phyloP scores from a whole-genome alignment of 1,140 invertebrate species.

The Sminthurinus signatus region DNA sequence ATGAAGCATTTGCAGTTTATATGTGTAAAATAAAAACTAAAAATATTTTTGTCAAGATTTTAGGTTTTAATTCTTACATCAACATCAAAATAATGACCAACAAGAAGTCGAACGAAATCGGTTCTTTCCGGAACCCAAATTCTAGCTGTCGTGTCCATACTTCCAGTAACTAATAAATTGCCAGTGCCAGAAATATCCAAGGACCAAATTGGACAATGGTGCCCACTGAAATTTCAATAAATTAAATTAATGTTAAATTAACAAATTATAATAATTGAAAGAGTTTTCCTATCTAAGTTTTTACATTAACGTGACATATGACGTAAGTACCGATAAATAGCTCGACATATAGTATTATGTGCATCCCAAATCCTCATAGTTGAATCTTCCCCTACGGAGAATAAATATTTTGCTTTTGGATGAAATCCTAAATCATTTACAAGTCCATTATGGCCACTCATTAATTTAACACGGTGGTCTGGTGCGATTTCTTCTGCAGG shows the following conservation, averaged over 20 bases:
- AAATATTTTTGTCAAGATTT: neutral
- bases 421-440: conserved; percentile 37
- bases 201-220: conserved; percentile 42
- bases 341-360: conserved; percentile 53
- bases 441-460: conserved; percentile 32
- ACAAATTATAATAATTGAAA: conserved; percentile 6
- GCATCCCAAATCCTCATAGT: conserved; percentile 66
- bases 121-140: conserved; percentile 76
- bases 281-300: conserved; percentile 12
- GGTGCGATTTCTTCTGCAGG: conserved; percentile 7
- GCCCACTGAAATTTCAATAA: conserved; percentile 46
- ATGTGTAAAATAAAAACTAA: no score
- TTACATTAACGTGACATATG: neutral
- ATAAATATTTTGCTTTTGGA: conserved; percentile 35
- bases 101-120: conserved; percentile 69
- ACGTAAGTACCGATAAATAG: conserved; percentile 58
- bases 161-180: conserved; percentile 55
- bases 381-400: conserved; percentile 59
- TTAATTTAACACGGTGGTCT: conserved; percentile 3
- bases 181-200: conserved; percentile 31
- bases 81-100: conserved; percentile 74
- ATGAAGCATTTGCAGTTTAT: no score
- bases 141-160: conserved; percentile 73
- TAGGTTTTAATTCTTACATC: conserved; percentile 54
- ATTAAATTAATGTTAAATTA: conserved; percentile 17